Evolutionary conservation across 1,140 invertebrate genomes (phyloP).

Genomic region (Drusus annulatus): DNA sequence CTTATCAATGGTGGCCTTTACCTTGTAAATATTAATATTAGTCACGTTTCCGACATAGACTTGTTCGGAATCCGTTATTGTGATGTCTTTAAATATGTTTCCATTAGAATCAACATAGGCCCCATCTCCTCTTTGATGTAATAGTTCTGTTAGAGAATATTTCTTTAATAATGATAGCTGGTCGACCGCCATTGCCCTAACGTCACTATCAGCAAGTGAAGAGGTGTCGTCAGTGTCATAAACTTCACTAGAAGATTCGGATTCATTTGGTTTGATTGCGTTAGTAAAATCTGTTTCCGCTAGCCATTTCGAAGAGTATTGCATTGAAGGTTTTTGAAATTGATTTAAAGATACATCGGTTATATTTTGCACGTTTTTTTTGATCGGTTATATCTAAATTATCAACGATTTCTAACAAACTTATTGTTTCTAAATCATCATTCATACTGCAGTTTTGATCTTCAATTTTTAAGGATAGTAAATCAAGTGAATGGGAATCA

Average conservation of each 20-base stretch:
- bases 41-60: slow-evolving; percentile 33
- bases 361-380: too few species aligned
- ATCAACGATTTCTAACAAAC: too few species aligned
- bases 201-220: slow-evolving; percentile 23
- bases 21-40: slow-evolving; percentile 37
- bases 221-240: slow-evolving; percentile 17
- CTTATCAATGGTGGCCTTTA: background rate
- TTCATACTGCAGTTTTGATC: too few species aligned
- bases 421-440: too few species aligned
- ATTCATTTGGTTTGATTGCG: background rate
- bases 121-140: background rate
- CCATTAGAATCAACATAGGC: slow-evolving; percentile 5
- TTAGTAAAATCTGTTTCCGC: too few species aligned
- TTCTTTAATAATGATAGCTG: slow-evolving; percentile 9
- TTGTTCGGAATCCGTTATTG: slow-evolving; percentile 9
- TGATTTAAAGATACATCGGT: too few species aligned
- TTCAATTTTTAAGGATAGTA: too few species aligned
- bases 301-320: too few species aligned
- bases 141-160: background rate
- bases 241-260: slow-evolving; percentile 2
- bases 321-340: too few species aligned
- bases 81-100: slow-evolving; percentile 30
- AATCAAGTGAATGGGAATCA: too few species aligned
- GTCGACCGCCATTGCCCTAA: background rate
- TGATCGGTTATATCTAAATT: too few species aligned